These are phyloP conservation scores for Bathybates hornii DNA, from an alignment of 2,113 vertebrate genomes.

Conservation along the genomic window DNA sequence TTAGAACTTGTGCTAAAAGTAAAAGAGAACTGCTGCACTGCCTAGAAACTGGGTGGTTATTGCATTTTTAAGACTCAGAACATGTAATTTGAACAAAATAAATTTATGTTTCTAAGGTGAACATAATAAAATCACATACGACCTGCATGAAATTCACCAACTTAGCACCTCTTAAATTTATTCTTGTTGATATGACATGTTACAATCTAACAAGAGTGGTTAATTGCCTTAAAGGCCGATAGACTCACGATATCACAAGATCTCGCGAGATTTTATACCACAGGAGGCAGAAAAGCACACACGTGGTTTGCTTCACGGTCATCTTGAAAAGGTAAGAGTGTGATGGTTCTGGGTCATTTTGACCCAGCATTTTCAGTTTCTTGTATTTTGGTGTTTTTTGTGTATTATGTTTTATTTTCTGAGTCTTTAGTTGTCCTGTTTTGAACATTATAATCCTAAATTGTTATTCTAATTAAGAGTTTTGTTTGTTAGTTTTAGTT, in stretches of 20 bases:
- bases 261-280: neutral
- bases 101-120: neutral
- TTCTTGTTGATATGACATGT: neutral
- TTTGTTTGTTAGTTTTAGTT: neutral
- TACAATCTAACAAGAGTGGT: neutral
- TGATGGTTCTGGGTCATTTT: neutral
- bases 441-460: neutral
- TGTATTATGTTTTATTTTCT: neutral
- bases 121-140: neutral
- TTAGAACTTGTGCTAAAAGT: neutral
- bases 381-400: neutral
- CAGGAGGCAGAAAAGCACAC: neutral
- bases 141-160: neutral
- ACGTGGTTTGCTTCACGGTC: neutral
- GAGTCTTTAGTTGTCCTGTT: neutral
- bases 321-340: neutral
- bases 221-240: neutral
- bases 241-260: neutral
- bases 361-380: neutral
- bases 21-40: neutral
- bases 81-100: neutral
- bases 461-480: neutral
- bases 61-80: neutral
- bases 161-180: neutral
- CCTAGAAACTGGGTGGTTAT: neutral